A percentile compares a stretch with the other conserved stretches of the same genome.
phyloP scores from a whole-genome alignment of 2,113 vertebrate genomes.

The Lanius ludovicianus region DNA sequence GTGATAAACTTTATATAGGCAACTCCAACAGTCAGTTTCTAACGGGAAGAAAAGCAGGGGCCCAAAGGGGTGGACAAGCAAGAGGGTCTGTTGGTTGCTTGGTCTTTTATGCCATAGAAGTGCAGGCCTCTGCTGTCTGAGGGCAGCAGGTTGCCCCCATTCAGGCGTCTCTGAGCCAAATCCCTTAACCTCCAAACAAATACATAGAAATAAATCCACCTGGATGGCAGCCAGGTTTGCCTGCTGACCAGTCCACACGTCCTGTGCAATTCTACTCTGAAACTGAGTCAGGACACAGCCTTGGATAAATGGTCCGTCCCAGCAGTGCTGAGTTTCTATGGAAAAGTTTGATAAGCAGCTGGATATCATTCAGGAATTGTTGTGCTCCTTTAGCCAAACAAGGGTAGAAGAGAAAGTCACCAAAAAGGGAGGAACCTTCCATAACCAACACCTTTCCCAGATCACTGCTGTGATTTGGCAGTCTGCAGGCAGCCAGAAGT shows the following conservation, averaged over 20 bases:
- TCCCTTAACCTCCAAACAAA: neutral
- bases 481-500: neutral
- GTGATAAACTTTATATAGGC: neutral
- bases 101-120: neutral
- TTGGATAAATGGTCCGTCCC: neutral
- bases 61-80: neutral
- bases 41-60: neutral
- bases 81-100: neutral
- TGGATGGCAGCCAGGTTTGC: neutral
- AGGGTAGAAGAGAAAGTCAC: neutral
- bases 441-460: neutral
- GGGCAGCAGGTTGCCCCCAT: neutral
- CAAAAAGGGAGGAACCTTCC: neutral
- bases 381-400: neutral
- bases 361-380: neutral
- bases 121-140: neutral
- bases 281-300: neutral
- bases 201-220: neutral
- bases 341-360: neutral
- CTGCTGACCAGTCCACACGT: rapidly evolving
- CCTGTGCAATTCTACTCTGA: neutral
- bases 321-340: neutral
- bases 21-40: neutral
- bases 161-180: neutral
- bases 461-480: neutral